These are phyloP conservation scores for Australoheros scitulus DNA, from an alignment of 2,113 vertebrate genomes.

Conservation along the genomic window DNA sequence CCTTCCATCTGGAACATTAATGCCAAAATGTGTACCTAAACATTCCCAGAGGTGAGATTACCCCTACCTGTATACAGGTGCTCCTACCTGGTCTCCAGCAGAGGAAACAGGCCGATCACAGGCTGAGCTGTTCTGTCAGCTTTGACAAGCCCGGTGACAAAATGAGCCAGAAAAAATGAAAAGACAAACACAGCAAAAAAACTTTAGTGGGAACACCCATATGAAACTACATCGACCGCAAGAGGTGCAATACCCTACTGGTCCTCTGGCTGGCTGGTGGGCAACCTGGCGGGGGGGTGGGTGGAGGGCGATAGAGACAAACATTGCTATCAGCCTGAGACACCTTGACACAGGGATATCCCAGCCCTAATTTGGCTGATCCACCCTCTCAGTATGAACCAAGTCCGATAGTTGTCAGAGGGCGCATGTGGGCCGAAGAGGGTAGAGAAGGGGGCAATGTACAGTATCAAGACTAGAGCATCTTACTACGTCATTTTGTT, in stretches of 20 bases:
- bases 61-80: conserved; percentile 79
- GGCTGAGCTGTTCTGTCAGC: conserved; percentile 24
- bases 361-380: conserved; percentile 68
- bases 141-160: conserved; percentile 36
- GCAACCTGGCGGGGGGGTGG: conserved; percentile 45
- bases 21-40: not conserved
- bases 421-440: conserved; percentile 24
- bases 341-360: conserved; percentile 80
- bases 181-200: conserved; percentile 46
- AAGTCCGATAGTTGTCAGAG: not conserved
- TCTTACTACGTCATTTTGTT: conserved; percentile 72
- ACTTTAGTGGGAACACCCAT: conserved; percentile 76
- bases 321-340: conserved; percentile 68
- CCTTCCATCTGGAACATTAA: not conserved
- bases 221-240: conserved; percentile 55
- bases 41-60: conserved; percentile 41
- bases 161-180: conserved; percentile 54
- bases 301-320: conserved; percentile 39
- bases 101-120: conserved; percentile 44
- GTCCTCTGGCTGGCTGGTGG: conserved; percentile 27
- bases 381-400: conserved; percentile 49
- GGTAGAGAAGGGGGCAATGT: conserved; percentile 36
- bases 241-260: conserved; percentile 35
- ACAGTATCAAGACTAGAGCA: conserved; percentile 49
- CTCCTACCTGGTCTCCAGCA: conserved; percentile 67